Evolutionary conservation across 2,797 vertebrate species (phyloP), one percentile per base, ranked within the genome.

Genomic region (Chromis chromis): DNA sequence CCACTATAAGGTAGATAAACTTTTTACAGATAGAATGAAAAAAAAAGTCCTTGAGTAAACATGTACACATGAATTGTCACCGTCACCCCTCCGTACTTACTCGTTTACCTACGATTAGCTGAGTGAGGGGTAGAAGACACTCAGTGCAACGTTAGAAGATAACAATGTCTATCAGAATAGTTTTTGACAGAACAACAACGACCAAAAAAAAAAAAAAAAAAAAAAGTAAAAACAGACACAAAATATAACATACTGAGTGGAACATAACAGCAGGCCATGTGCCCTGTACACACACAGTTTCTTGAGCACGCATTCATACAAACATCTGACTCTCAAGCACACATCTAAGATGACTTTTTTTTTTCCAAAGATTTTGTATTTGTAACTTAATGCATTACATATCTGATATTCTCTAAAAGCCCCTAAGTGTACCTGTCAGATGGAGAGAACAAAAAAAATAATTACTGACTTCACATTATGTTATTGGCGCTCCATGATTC

Each of bases 41-140:
- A 91, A 89, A 89, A 61, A 94, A 96, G 96, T 99, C 97, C 97
- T 98, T 98, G 96, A 98, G 97, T 99, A 99, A 99, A 99, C 97
- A 97, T 96, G 95, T 96, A 97, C 96, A 98, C 96, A 6, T 96
- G 96, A 98, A 97, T 95, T 96, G 95, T 96, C 96, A 90, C 95
- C 93, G 62, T 91, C 94, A 94, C 95, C 95, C 96, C 95, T 86
- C 84, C 50, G 83, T 79, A 92, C 87, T 89, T 88, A 78, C 93
- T 93, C 86, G 46, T 86, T 85, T 84, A 65, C 92, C 92, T 87
- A 93, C 90, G 89, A 96, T 96, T 92, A 96, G 96, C 95, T 94
- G 93, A 94, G 91, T 94, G 95, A 94, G 95, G 95, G 96, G 95
- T 91, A 93, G 94, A 94, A 94, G 95, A 97, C 96, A 96, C 95